Conservation (phyloP, 2,113 vertebrate genomes). For the Rhinopomastus cyanomelas region DNA sequence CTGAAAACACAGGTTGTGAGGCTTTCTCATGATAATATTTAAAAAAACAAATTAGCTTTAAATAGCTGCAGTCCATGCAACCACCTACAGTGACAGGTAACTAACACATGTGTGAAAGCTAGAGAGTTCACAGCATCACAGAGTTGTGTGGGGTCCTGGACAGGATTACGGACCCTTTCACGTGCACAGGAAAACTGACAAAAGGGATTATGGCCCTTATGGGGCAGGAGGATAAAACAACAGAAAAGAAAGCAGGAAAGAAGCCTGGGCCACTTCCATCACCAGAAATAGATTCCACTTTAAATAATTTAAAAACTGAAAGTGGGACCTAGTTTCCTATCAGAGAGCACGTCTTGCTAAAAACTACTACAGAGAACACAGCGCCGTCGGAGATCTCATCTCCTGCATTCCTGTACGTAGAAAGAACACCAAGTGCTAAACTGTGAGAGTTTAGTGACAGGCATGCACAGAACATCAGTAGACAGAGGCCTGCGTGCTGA, state of each 20-base stretch:
- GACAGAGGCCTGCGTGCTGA: not conserved
- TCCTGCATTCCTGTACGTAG: not conserved
- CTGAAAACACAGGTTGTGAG: not conserved
- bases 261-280: not conserved
- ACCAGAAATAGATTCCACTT: not conserved
- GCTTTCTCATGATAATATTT: not conserved
- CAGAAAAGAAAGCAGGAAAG: not conserved
- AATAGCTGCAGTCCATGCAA: not conserved
- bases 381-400: not conserved
- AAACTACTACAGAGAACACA: not conserved
- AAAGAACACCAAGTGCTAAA: not conserved
- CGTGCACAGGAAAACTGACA: not conserved
- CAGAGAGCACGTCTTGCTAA: not conserved
- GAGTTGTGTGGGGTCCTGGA: fast-evolving
- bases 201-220: not conserved
- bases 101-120: not conserved
- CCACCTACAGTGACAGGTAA: not conserved
- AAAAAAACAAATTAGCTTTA: not conserved
- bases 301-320: not conserved
- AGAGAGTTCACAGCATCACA: not conserved
- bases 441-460: not conserved
- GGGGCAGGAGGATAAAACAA: not conserved
- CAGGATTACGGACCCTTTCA: not conserved
- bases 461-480: not conserved
- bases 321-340: not conserved